Evolutionary conservation across 2,113 vertebrate genomes (phyloP).

Genomic region (Sakesphorus luctuosus): DNA sequence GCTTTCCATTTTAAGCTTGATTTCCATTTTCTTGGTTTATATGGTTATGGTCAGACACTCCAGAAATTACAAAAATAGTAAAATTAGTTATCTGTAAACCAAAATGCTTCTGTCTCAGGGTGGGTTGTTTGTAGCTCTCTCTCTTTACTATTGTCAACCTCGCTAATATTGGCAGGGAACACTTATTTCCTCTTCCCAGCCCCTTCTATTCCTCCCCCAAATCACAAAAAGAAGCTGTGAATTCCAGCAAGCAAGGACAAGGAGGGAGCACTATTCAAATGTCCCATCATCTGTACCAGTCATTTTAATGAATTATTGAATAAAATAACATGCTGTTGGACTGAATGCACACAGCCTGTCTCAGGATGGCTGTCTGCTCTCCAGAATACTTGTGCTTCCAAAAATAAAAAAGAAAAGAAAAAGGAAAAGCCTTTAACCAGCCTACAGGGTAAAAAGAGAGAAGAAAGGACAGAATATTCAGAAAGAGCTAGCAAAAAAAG

Average conservation of each 20-base stretch:
- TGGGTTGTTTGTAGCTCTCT: not conserved
- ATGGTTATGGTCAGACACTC: not conserved
- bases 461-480: not conserved
- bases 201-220: not conserved
- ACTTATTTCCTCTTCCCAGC: not conserved
- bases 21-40: conserved; percentile 40
- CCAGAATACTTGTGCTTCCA: not conserved
- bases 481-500: not conserved
- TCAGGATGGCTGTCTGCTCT: not conserved
- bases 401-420: not conserved
- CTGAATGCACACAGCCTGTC: not conserved
- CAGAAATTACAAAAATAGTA: not conserved
- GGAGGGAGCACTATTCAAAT: not conserved
- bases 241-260: not conserved
- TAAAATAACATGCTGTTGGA: not conserved
- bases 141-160: not conserved
- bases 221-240: not conserved
- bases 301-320: not conserved
- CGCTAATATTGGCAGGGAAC: not conserved
- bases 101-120: not conserved
- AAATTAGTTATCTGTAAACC: not conserved
- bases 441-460: not conserved
- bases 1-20: conserved; percentile 46
- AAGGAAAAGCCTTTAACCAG: not conserved
- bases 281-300: not conserved